Conservation (phyloP, 2,797 vertebrate species). For the Sebastolobus altivelis region DNA sequence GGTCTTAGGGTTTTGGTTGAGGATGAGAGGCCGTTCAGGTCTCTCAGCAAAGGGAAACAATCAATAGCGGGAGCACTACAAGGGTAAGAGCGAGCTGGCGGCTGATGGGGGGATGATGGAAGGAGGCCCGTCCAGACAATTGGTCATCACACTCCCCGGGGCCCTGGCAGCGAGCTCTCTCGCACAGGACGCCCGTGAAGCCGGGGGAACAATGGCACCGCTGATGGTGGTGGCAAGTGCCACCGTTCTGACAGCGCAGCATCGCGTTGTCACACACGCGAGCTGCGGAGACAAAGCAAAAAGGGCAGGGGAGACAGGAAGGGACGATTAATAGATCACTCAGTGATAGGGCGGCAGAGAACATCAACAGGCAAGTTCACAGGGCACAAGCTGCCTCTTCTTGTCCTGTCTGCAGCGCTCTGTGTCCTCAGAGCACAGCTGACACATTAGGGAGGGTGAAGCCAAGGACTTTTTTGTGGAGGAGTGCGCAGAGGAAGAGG, state of each 20-base stretch:
- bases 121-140: constrained; percentile 74
- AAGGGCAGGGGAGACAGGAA: constrained; percentile 57
- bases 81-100: constrained; percentile 45
- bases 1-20: constrained; percentile 65
- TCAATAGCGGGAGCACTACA: constrained; percentile 69
- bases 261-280: constrained; percentile 95
- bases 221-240: constrained; percentile 92
- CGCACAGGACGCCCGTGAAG: constrained; percentile 92
- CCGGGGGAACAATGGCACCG: constrained; percentile 90
- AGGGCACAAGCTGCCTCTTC: constrained; percentile 77
- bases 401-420: constrained; percentile 64
- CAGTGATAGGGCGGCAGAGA: constrained; percentile 56
- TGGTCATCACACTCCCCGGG: constrained; percentile 86
- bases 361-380: constrained; percentile 73
- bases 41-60: constrained; percentile 81
- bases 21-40: constrained; percentile 52
- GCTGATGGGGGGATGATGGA: constrained; percentile 34
- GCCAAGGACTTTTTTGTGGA: constrained; percentile 66
- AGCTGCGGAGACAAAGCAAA: constrained; percentile 82
- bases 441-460: constrained; percentile 63
- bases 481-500: constrained; percentile 22
- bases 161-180: constrained; percentile 88
- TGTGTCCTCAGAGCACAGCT: constrained; percentile 65
- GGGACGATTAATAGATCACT: constrained; percentile 75
- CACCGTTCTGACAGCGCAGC: constrained; percentile 95